A percentile compares a stretch with the other conserved stretches of the same genome.
Conservation (phyloP, 2,888 invertebrate genomes). For the Bellardia bayeri region DNA sequence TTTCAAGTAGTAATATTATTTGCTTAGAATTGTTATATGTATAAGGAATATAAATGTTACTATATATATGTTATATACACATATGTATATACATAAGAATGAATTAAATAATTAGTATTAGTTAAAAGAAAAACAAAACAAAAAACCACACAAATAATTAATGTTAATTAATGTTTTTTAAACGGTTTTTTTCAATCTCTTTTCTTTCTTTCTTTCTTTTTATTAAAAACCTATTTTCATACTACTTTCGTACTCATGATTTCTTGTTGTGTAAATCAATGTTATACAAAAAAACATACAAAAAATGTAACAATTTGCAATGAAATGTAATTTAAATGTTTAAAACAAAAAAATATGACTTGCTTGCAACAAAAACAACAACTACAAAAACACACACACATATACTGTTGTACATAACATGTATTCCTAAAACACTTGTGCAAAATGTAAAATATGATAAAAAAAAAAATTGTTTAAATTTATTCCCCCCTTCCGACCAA, state of each 20-base stretch:
- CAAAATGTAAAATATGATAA: conserved; percentile 17
- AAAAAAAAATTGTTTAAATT: conserved; percentile 30
- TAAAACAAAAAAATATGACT: conserved; percentile 41
- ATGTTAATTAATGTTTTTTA: conserved; percentile 69
- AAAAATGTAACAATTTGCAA: conserved; percentile 38
- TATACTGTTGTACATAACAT: conserved; percentile 26
- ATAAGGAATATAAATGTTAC: conserved; percentile 9
- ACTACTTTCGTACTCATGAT: conserved; percentile 53
- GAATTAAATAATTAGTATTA: conserved; percentile 40
- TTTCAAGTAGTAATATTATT: conserved; percentile 50
- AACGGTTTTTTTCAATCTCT: conserved; percentile 75
- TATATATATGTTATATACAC: background rate
- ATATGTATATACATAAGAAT: conserved; percentile 27
- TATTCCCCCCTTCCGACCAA: background rate
- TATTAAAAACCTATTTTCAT: conserved; percentile 58
- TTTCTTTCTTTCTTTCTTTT: conserved; percentile 73
- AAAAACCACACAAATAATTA: conserved; percentile 9
- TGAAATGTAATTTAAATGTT: conserved; percentile 38
- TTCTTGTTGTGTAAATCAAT: conserved; percentile 45
- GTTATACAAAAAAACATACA: conserved; percentile 20
- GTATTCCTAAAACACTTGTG: conserved; percentile 30
- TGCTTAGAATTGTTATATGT: conserved; percentile 14
- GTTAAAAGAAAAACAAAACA: background rate
- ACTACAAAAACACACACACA: conserved; percentile 46
- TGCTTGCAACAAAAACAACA: conserved; percentile 60